These are phyloP conservation scores for Hemitrygon akajei DNA, from an alignment of 2,797 vertebrate genomes.

Conservation along the genomic window DNA sequence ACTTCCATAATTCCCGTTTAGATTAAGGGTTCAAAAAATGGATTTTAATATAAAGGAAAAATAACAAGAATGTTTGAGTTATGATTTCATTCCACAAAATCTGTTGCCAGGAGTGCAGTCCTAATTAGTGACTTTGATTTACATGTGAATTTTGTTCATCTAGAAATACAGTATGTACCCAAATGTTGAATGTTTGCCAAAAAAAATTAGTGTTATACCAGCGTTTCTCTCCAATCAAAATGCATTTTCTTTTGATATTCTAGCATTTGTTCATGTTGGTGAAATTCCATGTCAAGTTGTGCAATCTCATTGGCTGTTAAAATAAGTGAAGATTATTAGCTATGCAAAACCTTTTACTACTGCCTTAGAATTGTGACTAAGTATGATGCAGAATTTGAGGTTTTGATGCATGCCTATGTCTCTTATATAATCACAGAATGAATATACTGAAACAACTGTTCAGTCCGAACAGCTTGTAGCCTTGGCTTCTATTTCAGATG, in stretches of 20 bases:
- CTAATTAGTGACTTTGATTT: neutral
- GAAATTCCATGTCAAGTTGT: neutral
- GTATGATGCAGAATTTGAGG: neutral
- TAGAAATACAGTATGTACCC: neutral
- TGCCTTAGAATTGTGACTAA: neutral
- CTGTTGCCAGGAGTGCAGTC: neutral
- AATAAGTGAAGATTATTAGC: neutral
- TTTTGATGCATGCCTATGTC: neutral
- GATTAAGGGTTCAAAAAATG: no score
- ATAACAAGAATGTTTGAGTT: neutral
- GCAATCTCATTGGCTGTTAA: neutral
- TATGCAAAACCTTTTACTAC: no score
- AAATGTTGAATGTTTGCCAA: no score
- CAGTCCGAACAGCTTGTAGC: constrained; percentile 11
- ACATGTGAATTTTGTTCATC: neutral
- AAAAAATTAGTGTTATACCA: neutral
- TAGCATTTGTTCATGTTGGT: neutral
- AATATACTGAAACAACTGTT: neutral
- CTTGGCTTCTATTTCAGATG: constrained; percentile 26
- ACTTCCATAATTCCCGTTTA: no score
- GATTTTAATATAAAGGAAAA: neutral
- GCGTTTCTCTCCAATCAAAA: neutral
- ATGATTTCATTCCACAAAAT: neutral
- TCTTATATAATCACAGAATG: constrained; percentile 21
- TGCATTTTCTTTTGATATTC: neutral